Evolutionary conservation across 2,797 vertebrate species (phyloP).

Genomic region (Bufotes viridis): DNA sequence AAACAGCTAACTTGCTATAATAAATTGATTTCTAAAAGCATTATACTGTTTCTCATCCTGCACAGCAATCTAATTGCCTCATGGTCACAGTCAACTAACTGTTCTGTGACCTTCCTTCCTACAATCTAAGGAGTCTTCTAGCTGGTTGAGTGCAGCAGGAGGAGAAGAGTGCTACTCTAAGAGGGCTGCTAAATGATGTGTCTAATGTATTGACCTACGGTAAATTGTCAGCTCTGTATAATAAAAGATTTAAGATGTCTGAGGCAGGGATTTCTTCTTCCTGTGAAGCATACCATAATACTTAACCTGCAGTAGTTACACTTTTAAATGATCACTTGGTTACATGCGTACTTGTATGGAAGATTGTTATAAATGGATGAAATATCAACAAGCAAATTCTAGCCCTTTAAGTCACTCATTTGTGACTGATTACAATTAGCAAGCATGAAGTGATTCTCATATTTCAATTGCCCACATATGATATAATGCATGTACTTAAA

Average conservation of each 20-base stretch:
- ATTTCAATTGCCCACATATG: too few relatives aligned
- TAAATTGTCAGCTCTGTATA: slow-evolving; percentile 58
- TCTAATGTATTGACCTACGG: slow-evolving; percentile 58
- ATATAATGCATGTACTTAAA: too few relatives aligned
- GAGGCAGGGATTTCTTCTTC: slow-evolving; percentile 15
- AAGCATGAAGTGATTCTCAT: too few relatives aligned
- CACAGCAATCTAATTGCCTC: slow-evolving; percentile 35
- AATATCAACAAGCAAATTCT: not conserved
- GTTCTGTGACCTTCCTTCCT: slow-evolving; percentile 53
- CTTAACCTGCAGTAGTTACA: slow-evolving; percentile 26
- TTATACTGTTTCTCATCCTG: not conserved
- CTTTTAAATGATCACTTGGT: not conserved
- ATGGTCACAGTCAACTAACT: slow-evolving; percentile 56
- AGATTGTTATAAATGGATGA: not conserved
- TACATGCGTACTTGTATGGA: not conserved
- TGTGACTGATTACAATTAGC: too few relatives aligned
- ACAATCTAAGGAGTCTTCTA: slow-evolving; percentile 42
- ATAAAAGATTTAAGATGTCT: slow-evolving; percentile 50
- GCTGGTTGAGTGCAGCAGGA: slow-evolving; percentile 53
- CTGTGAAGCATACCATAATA: slow-evolving; percentile 13
- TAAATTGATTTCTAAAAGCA: slow-evolving; percentile 26
- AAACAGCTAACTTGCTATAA: slow-evolving; percentile 2
- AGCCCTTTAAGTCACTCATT: not conserved
- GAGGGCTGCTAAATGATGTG: slow-evolving; percentile 56
- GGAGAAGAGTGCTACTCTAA: slow-evolving; percentile 20